Evolutionary conservation across 2,797 vertebrate species (phyloP), one percentile per base, ranked within the genome.

Genomic region (Semaprochilodus insignis): DNA sequence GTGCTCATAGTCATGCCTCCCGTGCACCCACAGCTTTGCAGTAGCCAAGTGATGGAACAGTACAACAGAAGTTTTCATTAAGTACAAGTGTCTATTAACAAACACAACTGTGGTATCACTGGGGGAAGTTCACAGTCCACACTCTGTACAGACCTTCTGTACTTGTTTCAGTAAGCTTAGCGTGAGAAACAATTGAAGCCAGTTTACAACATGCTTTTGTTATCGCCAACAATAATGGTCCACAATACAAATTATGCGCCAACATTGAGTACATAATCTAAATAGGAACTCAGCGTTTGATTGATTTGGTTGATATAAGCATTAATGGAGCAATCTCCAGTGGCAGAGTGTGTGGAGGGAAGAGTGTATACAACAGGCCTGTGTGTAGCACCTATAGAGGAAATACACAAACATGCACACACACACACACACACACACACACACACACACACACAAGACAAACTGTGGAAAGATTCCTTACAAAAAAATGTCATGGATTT

Each of bases 401-500:
- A 73, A 73, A 66, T 59, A 80, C 44, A 69, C 40, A 14, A 44
- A 81, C 44, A 23, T 31, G 31, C 77, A 52, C 66, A 77, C 15
- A 81, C 65, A 67, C 60, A 55, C 63, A 69, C 25, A n/a, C 60
- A 55, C 63, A 69, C 25, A n/a, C 27, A 54, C 75, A 55, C 55
- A 59, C 36, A 74, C 3, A 8, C 34, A 11, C 34, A 11, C 54
- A 51, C 19, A 44, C 25, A 78, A 66, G 62, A 78, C 66, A 76
- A 80, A 75, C 34, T 75, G 65, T 13, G 5, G 31, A 77, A 71
- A 72, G 31, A 77, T 66, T 69, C 54, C 62, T 74, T 25, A 62
- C 51, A 36, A 67, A 73, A 75, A 73, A 75, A 76, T 57, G 55
- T 17, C 44, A 67, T 23, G 36, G 6, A n/a, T 78, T 83, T 83